Conservation (phyloP, 2,797 vertebrate genomes). For the Pachyuromys duprasi region DNA sequence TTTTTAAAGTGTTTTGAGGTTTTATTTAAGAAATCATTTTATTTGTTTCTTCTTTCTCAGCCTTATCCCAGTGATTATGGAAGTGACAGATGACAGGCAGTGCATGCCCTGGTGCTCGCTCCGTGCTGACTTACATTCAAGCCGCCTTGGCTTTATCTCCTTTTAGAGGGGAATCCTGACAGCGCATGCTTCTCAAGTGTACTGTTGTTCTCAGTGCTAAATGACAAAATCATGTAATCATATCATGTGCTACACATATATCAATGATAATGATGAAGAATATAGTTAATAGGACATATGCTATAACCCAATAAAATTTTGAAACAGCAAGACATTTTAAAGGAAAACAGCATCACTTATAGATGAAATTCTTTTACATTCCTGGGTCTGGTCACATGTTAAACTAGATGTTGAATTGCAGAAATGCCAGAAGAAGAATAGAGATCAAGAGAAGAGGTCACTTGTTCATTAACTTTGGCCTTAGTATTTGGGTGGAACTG, state of each 20-base stretch:
- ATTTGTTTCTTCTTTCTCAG: not conserved
- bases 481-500: not conserved
- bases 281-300: not conserved
- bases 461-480: not conserved
- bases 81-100: not conserved
- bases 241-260: not conserved
- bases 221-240: not conserved
- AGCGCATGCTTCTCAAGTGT: not conserved
- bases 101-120: not conserved
- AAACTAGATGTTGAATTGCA: not conserved
- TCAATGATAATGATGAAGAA: not conserved
- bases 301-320: not conserved
- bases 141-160: not conserved
- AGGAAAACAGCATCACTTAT: not conserved
- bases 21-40: not conserved
- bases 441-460: not conserved
- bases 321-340: not conserved
- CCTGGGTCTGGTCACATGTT: not conserved
- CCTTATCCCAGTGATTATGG: not conserved
- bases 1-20: not conserved
- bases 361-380: not conserved
- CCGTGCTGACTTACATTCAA: not conserved
- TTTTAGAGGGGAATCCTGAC: not conserved
- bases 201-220: not conserved
- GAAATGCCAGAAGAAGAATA: not conserved